These are phyloP conservation scores for Polydesmus complanatus DNA, from an alignment of 2,888 invertebrate species.

Conservation along the genomic window DNA sequence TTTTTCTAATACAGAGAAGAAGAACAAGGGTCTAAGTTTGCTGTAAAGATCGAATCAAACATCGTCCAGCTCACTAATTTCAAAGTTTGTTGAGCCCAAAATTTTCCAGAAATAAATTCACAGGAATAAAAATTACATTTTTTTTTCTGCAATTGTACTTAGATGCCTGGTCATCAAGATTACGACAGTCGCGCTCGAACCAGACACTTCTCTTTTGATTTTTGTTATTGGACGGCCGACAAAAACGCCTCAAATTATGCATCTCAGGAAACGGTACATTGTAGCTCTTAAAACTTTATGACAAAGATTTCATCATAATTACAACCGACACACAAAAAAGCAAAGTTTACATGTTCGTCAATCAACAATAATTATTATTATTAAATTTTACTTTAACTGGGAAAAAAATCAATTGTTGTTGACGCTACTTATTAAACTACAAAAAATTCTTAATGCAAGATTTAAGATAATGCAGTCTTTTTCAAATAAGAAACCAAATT, in stretches of 20 bases:
- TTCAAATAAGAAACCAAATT: not conserved
- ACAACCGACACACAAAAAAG: no score
- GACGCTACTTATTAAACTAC: no score
- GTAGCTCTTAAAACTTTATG: no score
- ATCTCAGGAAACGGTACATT: constrained; percentile 11
- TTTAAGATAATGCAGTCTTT: no score
- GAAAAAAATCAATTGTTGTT: no score
- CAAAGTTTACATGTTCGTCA: no score
- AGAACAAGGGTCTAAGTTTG: constrained; percentile 7
- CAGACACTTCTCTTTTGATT: constrained; percentile 48
- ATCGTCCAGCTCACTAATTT: constrained; percentile 5
- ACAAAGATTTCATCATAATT: no score
- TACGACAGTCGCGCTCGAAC: constrained; percentile 39
- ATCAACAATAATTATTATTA: no score
- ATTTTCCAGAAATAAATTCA: not conserved
- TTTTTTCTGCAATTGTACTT: not conserved
- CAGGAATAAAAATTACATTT: not conserved
- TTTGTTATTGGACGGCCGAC: constrained; percentile 36
- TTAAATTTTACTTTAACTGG: no score
- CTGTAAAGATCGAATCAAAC: constrained; percentile 2
- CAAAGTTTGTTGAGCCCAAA: constrained; percentile 1
- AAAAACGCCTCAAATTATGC: not conserved
- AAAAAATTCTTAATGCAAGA: no score
- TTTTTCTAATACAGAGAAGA: constrained; percentile 6
- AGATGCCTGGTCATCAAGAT: constrained; percentile 17